Evolutionary conservation across 2,797 vertebrate species (phyloP).

Genomic region (Gymnodraco acuticeps): DNA sequence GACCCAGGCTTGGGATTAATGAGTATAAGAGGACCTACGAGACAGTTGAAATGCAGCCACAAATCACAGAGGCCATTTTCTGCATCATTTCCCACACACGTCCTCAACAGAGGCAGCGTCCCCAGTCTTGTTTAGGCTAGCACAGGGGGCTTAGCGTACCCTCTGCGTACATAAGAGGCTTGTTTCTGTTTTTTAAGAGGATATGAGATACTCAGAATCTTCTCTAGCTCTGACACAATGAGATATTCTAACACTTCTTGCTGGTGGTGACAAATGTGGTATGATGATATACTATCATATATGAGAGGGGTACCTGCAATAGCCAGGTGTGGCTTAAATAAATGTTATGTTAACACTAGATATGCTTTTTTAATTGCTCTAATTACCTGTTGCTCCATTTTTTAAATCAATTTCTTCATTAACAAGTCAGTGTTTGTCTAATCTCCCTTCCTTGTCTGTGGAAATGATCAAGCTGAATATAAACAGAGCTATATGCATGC

Average conservation of each 20-base stretch:
- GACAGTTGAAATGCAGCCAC: slow-evolving; percentile 45
- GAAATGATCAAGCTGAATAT: slow-evolving; percentile 4
- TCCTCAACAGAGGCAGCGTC: slow-evolving; percentile 30
- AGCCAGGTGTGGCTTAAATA: slow-evolving; percentile 15
- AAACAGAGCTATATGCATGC: background rate
- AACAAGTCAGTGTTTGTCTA: background rate
- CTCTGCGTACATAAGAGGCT: slow-evolving; percentile 15
- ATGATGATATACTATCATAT: background rate
- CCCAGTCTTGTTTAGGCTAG: slow-evolving; percentile 37
- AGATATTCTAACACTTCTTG: slow-evolving; percentile 9
- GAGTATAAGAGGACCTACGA: slow-evolving; percentile 45
- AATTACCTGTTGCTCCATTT: slow-evolving; percentile 4
- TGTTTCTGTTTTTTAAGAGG: slow-evolving; percentile 28
- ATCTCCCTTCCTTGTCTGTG: background rate
- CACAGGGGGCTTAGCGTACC: slow-evolving; percentile 9
- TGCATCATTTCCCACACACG: slow-evolving; percentile 54
- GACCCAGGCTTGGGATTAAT: slow-evolving; percentile 47
- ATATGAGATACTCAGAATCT: slow-evolving; percentile 20
- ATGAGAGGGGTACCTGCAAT: background rate
- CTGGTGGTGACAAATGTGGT: slow-evolving; percentile 15
- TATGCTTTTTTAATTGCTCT: slow-evolving; percentile 17
- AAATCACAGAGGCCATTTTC: slow-evolving; percentile 63
- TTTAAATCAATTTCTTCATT: background rate
- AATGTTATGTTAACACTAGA: slow-evolving; percentile 2
- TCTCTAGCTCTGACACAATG: slow-evolving; percentile 10